Evolutionary conservation across 2,113 vertebrate species (phyloP).

Genomic region (Lethenteron reissneri): DNA sequence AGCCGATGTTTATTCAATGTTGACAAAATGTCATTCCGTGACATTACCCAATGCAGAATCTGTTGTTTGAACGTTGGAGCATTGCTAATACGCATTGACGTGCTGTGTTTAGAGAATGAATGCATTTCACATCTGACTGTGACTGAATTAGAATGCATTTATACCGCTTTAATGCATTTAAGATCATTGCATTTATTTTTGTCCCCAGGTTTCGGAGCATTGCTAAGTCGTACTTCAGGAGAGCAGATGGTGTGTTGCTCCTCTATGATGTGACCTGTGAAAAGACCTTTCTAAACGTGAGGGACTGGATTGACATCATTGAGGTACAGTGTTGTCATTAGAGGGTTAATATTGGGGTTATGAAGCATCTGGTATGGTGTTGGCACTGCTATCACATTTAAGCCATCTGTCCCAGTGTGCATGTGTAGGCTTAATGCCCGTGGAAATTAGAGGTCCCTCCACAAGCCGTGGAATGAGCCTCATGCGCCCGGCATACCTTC

Average conservation of each 20-base stretch:
- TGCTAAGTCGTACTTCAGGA: slow-evolving; percentile 85
- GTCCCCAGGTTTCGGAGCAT: slow-evolving; percentile 62
- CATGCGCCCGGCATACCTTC: neutral
- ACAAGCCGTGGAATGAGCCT: neutral
- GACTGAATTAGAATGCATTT: neutral
- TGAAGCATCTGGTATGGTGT: slow-evolving; percentile 5
- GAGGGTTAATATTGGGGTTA: no score
- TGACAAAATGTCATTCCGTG: no score
- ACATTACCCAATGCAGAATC: no score
- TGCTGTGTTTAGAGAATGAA: no score
- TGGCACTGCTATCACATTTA: neutral
- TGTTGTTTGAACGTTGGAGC: no score
- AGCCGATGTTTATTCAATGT: no score
- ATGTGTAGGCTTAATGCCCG: neutral
- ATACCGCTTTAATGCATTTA: neutral
- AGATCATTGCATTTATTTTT: slow-evolving; percentile 6
- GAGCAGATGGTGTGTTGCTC: slow-evolving; percentile 68
- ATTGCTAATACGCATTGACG: no score
- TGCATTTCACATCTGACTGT: no score
- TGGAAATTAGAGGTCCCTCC: neutral
- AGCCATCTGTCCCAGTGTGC: neutral
- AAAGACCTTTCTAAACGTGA: slow-evolving; percentile 62
- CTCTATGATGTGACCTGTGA: slow-evolving; percentile 74
- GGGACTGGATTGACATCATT: slow-evolving; percentile 85
- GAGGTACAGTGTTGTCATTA: slow-evolving; percentile 29